Evolutionary conservation across 2,888 invertebrate genomes (phyloP), one percentile per base, ranked within the genome.

Genomic region (Zootermopsis nevadensis): DNA sequence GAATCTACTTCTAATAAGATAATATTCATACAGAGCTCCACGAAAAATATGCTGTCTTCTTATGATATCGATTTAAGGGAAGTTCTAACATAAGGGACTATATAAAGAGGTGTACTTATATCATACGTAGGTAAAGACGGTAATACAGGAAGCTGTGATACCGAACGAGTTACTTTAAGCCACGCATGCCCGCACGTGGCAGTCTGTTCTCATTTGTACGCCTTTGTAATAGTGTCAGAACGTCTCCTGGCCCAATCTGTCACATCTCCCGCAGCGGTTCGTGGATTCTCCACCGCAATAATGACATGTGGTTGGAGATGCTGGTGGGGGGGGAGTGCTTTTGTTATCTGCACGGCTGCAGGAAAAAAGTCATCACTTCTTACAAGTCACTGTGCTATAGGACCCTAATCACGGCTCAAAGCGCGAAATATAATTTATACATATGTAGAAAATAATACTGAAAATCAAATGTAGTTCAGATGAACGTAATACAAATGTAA

Each of bases 141-240:
- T 27, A 60, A 60, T 2, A 12, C 60, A 60, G 12, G 15, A 27
- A 27, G n/a, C 60, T 60, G 60, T 27, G 8, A 27, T 69, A 31
- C 33, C 15, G 33, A 33, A 27, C 0, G 27, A 1, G 4, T 19
- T 33, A 19, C 22, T 33, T 27, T 69, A 69, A 22, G 69, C 69
- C 69, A 69, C n/a, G 27, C 60, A 60, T 60, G 60, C 60, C 6
- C 60, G 60, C 6, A n/a, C 24, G 74, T 74, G 33, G 22, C 35
- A 24, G 22, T 3, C 22, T 4, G 30, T 74, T 35, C 35, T 79
- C 60, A 79, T 79, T 66, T 79, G 66, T n/a, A 60, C 66, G 60
- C 60, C 79, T 79, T 79, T 79, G 79, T 79, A 79, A 60, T 79
- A 66, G 66, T 66, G 79, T 79, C 79, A 79, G 35, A n/a, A 79